Percentiles rank a stretch among this genome's conserved stretches.
phyloP scores from a whole-genome alignment of 1,140 invertebrate genomes.

The Drosophila mauritiana region DNA sequence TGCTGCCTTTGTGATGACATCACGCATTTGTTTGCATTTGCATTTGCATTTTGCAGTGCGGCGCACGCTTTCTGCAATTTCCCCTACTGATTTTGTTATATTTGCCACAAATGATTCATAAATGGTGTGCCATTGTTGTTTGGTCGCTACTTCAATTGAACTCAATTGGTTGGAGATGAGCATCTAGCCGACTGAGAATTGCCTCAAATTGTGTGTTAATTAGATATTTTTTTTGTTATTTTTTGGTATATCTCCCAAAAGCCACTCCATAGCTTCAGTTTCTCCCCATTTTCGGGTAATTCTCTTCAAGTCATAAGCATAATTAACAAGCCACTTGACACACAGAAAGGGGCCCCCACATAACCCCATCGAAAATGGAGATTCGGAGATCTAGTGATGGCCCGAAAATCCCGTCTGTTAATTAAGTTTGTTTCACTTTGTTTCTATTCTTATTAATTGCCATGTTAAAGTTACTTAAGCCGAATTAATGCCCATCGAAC shows the following conservation, averaged over 20 bases:
- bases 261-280: slow-evolving; percentile 24
- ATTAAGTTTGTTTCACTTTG: background rate
- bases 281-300: slow-evolving; percentile 53
- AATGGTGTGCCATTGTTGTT: slow-evolving; percentile 48
- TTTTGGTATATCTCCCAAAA: background rate
- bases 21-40: slow-evolving; percentile 50
- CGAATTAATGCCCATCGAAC: background rate
- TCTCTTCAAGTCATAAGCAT: slow-evolving; percentile 53
- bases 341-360: slow-evolving; percentile 24
- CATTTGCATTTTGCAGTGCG: slow-evolving; percentile 1
- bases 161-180: slow-evolving; percentile 57
- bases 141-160: slow-evolving; percentile 64
- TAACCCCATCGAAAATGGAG: slow-evolving; percentile 6
- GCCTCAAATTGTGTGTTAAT: slow-evolving; percentile 62
- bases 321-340: slow-evolving; percentile 81
- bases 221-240: slow-evolving; percentile 47
- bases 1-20: slow-evolving; percentile 40
- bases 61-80: slow-evolving; percentile 15
- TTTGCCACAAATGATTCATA: slow-evolving; percentile 33
- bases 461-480: background rate
- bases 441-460: background rate
- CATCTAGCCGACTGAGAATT: slow-evolving; percentile 32
- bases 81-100: slow-evolving; percentile 5
- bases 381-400: slow-evolving; percentile 8
- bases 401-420: background rate